Evolutionary conservation across 2,797 vertebrate species (phyloP).

Genomic region (Epinephelus awoara): DNA sequence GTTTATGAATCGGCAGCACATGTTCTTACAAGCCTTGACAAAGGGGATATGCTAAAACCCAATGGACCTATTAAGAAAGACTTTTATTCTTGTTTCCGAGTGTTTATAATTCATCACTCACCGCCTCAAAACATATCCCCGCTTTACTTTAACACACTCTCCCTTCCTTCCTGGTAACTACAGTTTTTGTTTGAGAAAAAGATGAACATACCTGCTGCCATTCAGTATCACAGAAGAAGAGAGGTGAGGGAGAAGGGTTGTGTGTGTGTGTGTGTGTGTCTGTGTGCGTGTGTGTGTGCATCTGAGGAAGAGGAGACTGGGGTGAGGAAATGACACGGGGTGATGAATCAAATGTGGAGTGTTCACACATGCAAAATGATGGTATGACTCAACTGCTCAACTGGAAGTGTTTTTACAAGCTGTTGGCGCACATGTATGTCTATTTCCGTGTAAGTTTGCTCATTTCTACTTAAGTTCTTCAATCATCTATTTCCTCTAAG

Average conservation of each 20-base stretch:
- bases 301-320: slow-evolving; percentile 26
- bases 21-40: slow-evolving; percentile 10
- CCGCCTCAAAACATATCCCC: neutral
- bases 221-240: slow-evolving; percentile 25
- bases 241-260: slow-evolving; percentile 1
- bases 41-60: slow-evolving; percentile 24
- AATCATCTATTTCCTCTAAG: slow-evolving; percentile 45
- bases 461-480: slow-evolving; percentile 33
- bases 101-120: slow-evolving; percentile 25
- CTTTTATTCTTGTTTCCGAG: neutral
- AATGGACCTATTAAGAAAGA: slow-evolving; percentile 12
- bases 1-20: slow-evolving; percentile 45
- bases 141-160: neutral
- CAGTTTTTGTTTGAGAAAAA: neutral
- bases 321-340: slow-evolving; percentile 36
- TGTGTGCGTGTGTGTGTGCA: slow-evolving; percentile 7
- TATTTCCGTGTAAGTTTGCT: slow-evolving; percentile 48
- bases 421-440: slow-evolving; percentile 44
- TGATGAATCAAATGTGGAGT: slow-evolving; percentile 45
- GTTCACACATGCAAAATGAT: slow-evolving; percentile 56
- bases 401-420: slow-evolving; percentile 71
- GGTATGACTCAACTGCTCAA: slow-evolving; percentile 62
- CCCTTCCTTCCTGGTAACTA: neutral
- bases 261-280: neutral
- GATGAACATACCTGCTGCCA: slow-evolving; percentile 26